Evolutionary conservation across 2,113 vertebrate species (phyloP), one percentile per base, ranked within the genome.

Genomic region (Theristicus caerulescens): DNA sequence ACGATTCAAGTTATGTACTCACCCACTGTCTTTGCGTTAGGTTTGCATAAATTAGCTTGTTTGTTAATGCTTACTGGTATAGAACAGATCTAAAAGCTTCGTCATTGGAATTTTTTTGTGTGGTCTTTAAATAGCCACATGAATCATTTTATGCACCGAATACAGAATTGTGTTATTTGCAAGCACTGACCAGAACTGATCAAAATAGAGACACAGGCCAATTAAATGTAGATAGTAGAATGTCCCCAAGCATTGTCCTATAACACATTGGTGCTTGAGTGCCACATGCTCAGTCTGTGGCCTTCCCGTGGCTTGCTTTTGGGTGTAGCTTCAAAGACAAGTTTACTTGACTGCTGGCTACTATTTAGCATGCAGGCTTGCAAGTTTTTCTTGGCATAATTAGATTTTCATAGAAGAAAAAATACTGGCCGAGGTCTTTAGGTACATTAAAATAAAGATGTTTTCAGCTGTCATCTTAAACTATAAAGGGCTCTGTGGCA

Each of bases 1-100:
- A 8, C 25, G 11, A 1, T 26, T 49, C 26, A 4, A 13, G 31
- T 34, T 27, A 10, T 1, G 1, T 15, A 9, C 58, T n/a, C 8
- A 1, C n/a, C 58, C 51, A 1, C 27, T 19, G 38, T 24, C 61
- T 54, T 36, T 34, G 52, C 4, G 1, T 26, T 59, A 15, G 59
- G 38, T 80, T 49, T 70, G 77, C 49, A 12, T 19, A 36, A 62
- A 70, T 49, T 4, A 49, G 51, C 54, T 52, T 32, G 42, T 25
- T 82, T 76, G 66, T 20, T 51, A 26, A 7, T 13, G 71, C 47
- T 81, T 64, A 16, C 16, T 36, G 54, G 25, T 65, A 19, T 11
- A 51, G 52, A 67, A n/a, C 54, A 51, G 34, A 21, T 12, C 88
- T 12, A 42, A 71, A 74, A 80, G 74, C 40, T 90, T 90, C 2